These are phyloP conservation scores for Exocentrus adspersus DNA, from an alignment of 2,888 invertebrate species.

Conservation along the genomic window DNA sequence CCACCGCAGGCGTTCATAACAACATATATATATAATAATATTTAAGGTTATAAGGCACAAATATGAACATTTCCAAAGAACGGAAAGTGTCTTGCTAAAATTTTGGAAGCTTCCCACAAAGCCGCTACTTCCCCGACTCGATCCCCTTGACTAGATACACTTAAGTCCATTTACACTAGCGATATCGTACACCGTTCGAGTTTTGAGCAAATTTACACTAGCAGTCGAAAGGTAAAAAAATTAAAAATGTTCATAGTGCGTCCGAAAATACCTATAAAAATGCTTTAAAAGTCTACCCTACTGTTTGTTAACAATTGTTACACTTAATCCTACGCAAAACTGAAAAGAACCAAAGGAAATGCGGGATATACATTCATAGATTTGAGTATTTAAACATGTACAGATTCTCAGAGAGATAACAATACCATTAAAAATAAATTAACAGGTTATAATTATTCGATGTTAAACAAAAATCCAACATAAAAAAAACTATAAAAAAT, in stretches of 20 bases:
- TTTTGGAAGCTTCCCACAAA: constrained; percentile 19
- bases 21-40: constrained; percentile 11
- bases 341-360: constrained; percentile 17
- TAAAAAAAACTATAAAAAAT: constrained; percentile 47
- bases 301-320: constrained; percentile 37
- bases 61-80: constrained; percentile 48
- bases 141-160: constrained; percentile 41
- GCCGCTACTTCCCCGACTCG: constrained; percentile 1
- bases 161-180: constrained; percentile 26
- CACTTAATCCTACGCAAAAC: constrained; percentile 27
- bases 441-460: constrained; percentile 43
- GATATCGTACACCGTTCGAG: constrained; percentile 18
- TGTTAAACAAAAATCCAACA: constrained; percentile 48
- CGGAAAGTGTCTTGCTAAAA: constrained; percentile 23
- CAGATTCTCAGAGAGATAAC: constrained; percentile 47
- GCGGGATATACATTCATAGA: constrained; percentile 24
- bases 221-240: constrained; percentile 33
- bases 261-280: constrained; percentile 25
- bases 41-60: constrained; percentile 44
- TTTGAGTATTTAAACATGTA: constrained; percentile 42
- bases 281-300: constrained; percentile 28
- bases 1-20: constrained; percentile 21
- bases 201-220: constrained; percentile 41
- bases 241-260: constrained; percentile 47
- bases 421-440: constrained; percentile 39